Percentiles rank a stretch among this genome's conserved stretches.
Conservation (phyloP, 1,140 invertebrate species). For the Drosophila paulistorum region DNA sequence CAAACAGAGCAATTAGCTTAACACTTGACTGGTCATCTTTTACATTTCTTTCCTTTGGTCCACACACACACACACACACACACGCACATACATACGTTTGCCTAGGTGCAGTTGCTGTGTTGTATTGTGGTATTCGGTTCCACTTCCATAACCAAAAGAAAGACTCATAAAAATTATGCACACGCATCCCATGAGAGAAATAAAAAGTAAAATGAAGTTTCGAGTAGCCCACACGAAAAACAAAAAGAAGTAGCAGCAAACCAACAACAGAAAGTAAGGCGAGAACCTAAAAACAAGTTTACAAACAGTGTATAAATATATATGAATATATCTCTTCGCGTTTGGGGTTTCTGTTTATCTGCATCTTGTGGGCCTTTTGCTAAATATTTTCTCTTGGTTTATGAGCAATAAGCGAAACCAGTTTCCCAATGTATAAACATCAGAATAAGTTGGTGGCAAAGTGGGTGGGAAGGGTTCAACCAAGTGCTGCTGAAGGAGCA, state of each 20-base stretch:
- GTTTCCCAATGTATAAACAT: constrained; percentile 44
- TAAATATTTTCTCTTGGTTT: constrained; percentile 61
- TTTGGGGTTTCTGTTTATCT: constrained; percentile 22
- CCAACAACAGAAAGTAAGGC: constrained; percentile 22
- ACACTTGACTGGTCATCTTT: constrained; percentile 37
- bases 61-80: background rate
- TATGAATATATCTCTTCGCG: constrained; percentile 11
- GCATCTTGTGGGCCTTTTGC: constrained; percentile 26
- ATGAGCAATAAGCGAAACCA: constrained; percentile 63
- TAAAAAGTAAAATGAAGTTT: constrained; percentile 51
- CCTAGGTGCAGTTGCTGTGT: too few species aligned
- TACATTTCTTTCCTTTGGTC: background rate
- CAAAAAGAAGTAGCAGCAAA: constrained; percentile 20
- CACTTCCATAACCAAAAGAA: constrained; percentile 32
- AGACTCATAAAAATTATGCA: constrained; percentile 62
- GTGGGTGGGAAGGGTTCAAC: background rate
- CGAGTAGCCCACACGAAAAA: constrained; percentile 18
- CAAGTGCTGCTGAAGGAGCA: too few species aligned
- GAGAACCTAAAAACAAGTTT: constrained; percentile 58
- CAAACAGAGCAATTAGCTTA: constrained; percentile 15
- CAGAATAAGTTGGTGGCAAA: background rate
- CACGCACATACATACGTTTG: too few species aligned
- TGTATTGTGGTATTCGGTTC: constrained; percentile 38
- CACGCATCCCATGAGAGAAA: constrained; percentile 58
- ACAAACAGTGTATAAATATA: background rate